Evolutionary conservation across 1,140 invertebrate genomes (phyloP).

Genomic region (Drosophila bipectinata): DNA sequence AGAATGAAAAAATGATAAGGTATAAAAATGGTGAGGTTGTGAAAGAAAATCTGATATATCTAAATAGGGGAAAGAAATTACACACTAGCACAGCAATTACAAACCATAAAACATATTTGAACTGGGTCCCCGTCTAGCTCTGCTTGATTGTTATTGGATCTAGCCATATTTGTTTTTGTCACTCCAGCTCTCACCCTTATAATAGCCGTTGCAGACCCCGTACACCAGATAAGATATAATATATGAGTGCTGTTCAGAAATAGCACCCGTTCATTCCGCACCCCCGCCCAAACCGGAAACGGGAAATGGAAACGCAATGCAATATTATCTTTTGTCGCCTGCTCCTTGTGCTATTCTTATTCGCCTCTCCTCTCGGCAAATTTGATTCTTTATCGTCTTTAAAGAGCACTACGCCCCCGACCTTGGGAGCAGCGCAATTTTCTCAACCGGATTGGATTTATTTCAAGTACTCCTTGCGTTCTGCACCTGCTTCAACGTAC

Average conservation of each 20-base stretch:
- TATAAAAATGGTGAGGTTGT: not conserved
- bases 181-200: conserved; percentile 46
- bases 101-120: conserved; percentile 5
- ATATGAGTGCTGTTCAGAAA: conserved; percentile 67
- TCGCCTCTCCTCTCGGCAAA: conserved; percentile 23
- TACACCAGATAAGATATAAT: conserved; percentile 65
- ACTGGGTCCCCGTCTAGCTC: conserved; percentile 1
- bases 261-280: conserved; percentile 53
- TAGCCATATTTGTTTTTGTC: conserved; percentile 64
- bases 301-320: conserved; percentile 61
- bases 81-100: conserved; percentile 11
- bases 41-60: not conserved
- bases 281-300: conserved; percentile 51
- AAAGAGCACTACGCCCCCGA: conserved; percentile 20
- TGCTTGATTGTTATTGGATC: conserved; percentile 29
- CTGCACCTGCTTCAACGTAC: conserved; percentile 40
- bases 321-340: conserved; percentile 64
- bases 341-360: conserved; percentile 40
- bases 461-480: conserved; percentile 23
- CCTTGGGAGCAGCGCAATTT: conserved; percentile 39
- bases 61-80: not conserved
- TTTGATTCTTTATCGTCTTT: conserved; percentile 31
- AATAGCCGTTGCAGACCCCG: conserved; percentile 31
- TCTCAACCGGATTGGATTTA: conserved; percentile 25
- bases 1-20: not conserved